Percentiles rank a stretch among this genome's conserved stretches.
Evolutionary conservation across 2,888 invertebrate genomes (phyloP).

Genomic region (Parelbella ahira): DNA sequence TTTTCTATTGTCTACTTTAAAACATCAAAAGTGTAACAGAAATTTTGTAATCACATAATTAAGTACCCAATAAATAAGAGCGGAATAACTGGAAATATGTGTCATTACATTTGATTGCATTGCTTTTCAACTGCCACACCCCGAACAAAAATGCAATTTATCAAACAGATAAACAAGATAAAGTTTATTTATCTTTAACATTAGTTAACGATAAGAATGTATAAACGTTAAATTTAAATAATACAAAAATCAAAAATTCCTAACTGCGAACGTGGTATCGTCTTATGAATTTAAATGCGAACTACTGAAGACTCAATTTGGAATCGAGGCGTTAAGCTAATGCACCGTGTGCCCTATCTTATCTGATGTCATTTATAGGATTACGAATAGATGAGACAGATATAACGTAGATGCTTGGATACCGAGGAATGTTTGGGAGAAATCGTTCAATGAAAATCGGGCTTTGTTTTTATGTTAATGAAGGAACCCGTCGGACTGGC

Average conservation of each 20-base stretch:
- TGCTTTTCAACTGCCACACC: no score
- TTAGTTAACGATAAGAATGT: slow-evolving; percentile 13
- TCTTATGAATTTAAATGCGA: slow-evolving; percentile 36
- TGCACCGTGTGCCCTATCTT: slow-evolving; percentile 52
- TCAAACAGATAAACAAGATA: slow-evolving; percentile 2
- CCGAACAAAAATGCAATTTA: slow-evolving; percentile 4
- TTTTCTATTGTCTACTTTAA: no score
- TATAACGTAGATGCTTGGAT: slow-evolving; percentile 63
- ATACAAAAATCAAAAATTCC: slow-evolving; percentile 4
- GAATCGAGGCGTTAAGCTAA: slow-evolving; percentile 42
- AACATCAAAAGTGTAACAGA: no score
- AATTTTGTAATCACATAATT: no score
- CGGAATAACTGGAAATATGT: no score
- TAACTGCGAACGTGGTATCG: slow-evolving; percentile 28
- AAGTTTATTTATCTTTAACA: no score
- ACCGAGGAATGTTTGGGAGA: slow-evolving; percentile 65
- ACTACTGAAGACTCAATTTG: slow-evolving; percentile 42
- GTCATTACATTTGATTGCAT: no score
- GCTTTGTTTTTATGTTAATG: slow-evolving; percentile 78
- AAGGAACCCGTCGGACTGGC: slow-evolving; percentile 57
- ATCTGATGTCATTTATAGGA: slow-evolving; percentile 77
- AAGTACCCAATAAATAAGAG: no score
- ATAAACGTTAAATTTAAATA: slow-evolving; percentile 12
- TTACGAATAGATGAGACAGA: slow-evolving; percentile 73
- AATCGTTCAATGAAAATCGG: slow-evolving; percentile 69